Percentiles rank a stretch among this genome's conserved stretches.
phyloP scores from a whole-genome alignment of 2,797 vertebrate genomes.

The Anguilla anguilla region DNA sequence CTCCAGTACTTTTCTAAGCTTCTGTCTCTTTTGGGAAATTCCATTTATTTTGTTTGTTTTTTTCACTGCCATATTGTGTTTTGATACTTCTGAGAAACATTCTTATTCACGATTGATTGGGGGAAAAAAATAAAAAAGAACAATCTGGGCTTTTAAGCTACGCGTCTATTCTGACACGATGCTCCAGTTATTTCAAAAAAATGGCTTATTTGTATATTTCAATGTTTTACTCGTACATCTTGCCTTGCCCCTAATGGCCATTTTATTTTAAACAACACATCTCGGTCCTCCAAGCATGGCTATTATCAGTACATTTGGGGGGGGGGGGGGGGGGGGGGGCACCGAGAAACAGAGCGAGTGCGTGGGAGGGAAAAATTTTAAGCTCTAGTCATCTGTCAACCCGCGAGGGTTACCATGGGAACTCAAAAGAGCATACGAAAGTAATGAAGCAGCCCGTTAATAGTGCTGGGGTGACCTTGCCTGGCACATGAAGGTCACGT shows the following conservation, averaged over 20 bases:
- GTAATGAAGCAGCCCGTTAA: constrained; percentile 66
- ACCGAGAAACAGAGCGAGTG: constrained; percentile 43
- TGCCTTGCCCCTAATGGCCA: constrained; percentile 61
- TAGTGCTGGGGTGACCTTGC: constrained; percentile 69
- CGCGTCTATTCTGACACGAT: constrained; percentile 49
- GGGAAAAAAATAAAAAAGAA: not conserved
- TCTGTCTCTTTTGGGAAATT: constrained; percentile 12
- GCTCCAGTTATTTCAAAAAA: constrained; percentile 65
- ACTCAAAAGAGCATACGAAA: constrained; percentile 63
- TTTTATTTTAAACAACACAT: constrained; percentile 71
- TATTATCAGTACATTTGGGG: constrained; percentile 46
- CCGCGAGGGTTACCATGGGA: constrained; percentile 73
- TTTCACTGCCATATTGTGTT: not conserved
- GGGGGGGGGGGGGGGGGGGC: constrained; percentile 28
- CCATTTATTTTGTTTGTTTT: not conserved
- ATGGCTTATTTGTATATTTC: constrained; percentile 69
- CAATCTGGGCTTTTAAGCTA: constrained; percentile 45
- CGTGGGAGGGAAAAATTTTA: constrained; percentile 62
- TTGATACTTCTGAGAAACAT: not conserved
- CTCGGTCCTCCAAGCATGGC: constrained; percentile 51
- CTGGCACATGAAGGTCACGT: constrained; percentile 49
- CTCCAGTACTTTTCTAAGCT: not conserved
- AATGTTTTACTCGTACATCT: constrained; percentile 62
- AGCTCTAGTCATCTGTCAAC: constrained; percentile 69
- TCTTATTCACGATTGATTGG: not conserved